Conservation (phyloP, 2,888 invertebrate genomes). For the Lasioglossum lativentre region DNA sequence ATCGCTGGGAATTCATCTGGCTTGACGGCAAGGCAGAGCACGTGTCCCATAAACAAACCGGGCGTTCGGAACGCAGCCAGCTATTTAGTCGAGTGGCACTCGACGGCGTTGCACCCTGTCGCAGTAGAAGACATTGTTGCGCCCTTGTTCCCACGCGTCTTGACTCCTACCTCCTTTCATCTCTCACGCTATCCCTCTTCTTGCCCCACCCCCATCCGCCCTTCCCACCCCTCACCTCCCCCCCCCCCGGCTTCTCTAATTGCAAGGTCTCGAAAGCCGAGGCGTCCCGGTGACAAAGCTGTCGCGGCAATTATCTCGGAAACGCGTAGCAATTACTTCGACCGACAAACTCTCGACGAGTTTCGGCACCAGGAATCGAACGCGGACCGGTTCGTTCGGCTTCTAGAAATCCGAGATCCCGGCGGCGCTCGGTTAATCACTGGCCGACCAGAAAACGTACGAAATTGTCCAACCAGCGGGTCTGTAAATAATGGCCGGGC, state of each 20-base stretch:
- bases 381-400: background rate
- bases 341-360: conserved; percentile 59
- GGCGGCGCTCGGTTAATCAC: background rate
- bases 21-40: background rate
- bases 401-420: conserved; percentile 15
- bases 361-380: conserved; percentile 8
- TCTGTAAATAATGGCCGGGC: background rate
- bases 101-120: background rate
- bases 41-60: conserved; percentile 20
- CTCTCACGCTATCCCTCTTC: background rate
- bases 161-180: background rate
- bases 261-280: conserved; percentile 41
- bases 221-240: background rate
- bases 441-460: background rate
- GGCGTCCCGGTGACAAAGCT: conserved; percentile 67
- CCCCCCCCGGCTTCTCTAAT: conserved; percentile 8
- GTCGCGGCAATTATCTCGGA: conserved; percentile 74
- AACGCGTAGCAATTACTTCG: conserved; percentile 73
- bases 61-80: background rate
- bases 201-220: background rate
- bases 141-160: conserved; percentile 23
- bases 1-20: background rate
- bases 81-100: conserved; percentile 23
- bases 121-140: conserved; percentile 20
- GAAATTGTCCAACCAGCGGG: background rate